These are phyloP conservation scores for Coelopa frigida DNA, from an alignment of 1,140 invertebrate genomes.

Conservation along the genomic window DNA sequence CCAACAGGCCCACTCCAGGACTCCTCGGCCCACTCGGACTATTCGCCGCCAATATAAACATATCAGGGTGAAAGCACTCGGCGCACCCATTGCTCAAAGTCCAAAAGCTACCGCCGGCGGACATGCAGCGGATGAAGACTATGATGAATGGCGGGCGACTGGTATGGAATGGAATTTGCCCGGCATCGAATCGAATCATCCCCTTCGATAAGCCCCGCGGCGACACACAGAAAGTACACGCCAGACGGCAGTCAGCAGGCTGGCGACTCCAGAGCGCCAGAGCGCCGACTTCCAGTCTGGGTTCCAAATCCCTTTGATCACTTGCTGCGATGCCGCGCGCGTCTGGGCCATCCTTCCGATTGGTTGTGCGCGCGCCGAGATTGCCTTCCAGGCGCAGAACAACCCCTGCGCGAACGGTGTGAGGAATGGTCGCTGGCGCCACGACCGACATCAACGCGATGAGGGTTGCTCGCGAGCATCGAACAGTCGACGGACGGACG, in stretches of 20 bases:
- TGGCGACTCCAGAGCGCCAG: neutral
- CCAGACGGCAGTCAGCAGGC: neutral
- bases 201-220: slow-evolving; percentile 7
- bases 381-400: neutral
- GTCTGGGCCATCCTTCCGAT: slow-evolving; percentile 12
- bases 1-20: too few relatives aligned
- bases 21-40: too few relatives aligned
- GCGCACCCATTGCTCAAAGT: slow-evolving; percentile 3
- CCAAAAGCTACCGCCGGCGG: neutral
- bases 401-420: neutral
- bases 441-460: slow-evolving; percentile 41
- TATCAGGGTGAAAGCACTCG: too few relatives aligned
- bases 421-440: slow-evolving; percentile 12
- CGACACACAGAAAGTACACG: slow-evolving; percentile 1
- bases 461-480: slow-evolving; percentile 35
- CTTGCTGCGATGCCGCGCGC: slow-evolving; percentile 9
- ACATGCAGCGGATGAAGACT: neutral
- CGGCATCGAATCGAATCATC: neutral
- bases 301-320: slow-evolving; percentile 12
- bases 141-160: neutral
- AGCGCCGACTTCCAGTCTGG: neutral
- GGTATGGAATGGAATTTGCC: too few relatives aligned
- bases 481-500: slow-evolving; percentile 28
- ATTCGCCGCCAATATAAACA: too few relatives aligned
- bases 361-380: slow-evolving; percentile 2